These are phyloP conservation scores for Hippopotamyrus pictus DNA, from an alignment of 2,797 vertebrate species.

Conservation along the genomic window DNA sequence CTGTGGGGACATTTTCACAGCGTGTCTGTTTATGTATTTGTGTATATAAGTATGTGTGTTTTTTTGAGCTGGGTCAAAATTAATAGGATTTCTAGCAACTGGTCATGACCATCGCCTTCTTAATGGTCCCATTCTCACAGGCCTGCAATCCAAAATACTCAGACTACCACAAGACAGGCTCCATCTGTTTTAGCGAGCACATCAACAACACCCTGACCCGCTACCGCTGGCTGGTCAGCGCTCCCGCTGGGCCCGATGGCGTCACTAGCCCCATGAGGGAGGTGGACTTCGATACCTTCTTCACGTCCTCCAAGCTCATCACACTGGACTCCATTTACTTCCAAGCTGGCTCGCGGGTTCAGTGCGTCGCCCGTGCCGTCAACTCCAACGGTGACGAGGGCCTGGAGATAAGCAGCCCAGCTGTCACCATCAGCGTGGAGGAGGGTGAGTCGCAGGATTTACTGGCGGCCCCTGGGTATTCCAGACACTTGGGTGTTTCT, in stretches of 20 bases:
- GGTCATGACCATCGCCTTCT: neutral
- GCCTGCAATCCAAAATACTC: constrained; percentile 85
- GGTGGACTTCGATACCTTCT: constrained; percentile 91
- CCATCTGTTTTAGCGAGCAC: constrained; percentile 79
- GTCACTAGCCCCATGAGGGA: constrained; percentile 87
- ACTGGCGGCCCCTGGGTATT: neutral
- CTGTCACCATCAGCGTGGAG: constrained; percentile 67
- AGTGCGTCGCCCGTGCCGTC: constrained; percentile 82
- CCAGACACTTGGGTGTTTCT: neutral
- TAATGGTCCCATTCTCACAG: constrained; percentile 48
- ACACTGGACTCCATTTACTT: constrained; percentile 89
- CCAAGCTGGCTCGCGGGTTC: constrained; percentile 82
- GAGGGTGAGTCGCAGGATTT: constrained; percentile 64
- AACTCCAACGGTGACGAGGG: constrained; percentile 78
- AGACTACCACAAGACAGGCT: constrained; percentile 83
- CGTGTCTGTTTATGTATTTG: neutral
- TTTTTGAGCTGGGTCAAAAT: neutral
- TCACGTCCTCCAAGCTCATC: constrained; percentile 87
- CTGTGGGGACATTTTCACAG: neutral
- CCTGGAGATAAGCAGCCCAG: constrained; percentile 78
- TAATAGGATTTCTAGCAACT: neutral
- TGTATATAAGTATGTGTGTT: neutral
- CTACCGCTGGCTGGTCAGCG: constrained; percentile 86
- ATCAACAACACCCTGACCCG: constrained; percentile 84
- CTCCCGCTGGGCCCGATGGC: constrained; percentile 76